phyloP scores from a whole-genome alignment of 2,888 invertebrate species.

The Polymixis flavicincta region DNA sequence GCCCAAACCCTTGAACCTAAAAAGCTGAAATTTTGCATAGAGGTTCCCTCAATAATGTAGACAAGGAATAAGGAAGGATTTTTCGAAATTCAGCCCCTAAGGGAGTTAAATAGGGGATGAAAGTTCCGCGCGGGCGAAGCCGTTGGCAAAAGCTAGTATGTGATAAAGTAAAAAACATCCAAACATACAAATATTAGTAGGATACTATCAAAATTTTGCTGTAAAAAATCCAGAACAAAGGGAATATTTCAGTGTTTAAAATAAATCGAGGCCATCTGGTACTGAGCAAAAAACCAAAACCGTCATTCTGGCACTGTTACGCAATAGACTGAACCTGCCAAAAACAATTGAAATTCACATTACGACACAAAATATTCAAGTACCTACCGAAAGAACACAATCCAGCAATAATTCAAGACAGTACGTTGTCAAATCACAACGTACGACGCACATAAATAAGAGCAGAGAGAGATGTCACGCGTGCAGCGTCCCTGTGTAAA shows the following conservation, averaged over 20 bases:
- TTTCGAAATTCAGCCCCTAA: no score
- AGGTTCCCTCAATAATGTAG: no score
- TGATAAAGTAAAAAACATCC: no score
- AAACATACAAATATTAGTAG: no score
- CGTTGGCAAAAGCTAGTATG: no score
- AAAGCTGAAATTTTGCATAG: no score
- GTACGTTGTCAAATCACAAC: slow-evolving; percentile 79
- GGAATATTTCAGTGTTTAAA: neutral
- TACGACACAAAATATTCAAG: slow-evolving; percentile 12
- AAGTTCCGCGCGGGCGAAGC: no score
- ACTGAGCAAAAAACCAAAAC: neutral
- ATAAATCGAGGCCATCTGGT: neutral
- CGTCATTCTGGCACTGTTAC: neutral
- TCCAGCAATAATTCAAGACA: slow-evolving; percentile 71
- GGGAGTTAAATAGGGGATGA: no score
- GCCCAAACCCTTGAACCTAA: no score
- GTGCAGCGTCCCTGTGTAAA: slow-evolving; percentile 73
- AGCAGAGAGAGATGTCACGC: slow-evolving; percentile 72
- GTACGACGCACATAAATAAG: slow-evolving; percentile 78
- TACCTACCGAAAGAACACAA: slow-evolving; percentile 38
- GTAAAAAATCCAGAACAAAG: neutral
- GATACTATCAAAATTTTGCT: no score
- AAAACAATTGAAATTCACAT: slow-evolving; percentile 38
- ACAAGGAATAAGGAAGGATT: no score
- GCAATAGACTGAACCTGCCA: neutral